These are phyloP conservation scores for Aplysina aerophoba DNA, from an alignment of 37 sponge, comb jelly and placozoan species.

Conservation along the genomic window DNA sequence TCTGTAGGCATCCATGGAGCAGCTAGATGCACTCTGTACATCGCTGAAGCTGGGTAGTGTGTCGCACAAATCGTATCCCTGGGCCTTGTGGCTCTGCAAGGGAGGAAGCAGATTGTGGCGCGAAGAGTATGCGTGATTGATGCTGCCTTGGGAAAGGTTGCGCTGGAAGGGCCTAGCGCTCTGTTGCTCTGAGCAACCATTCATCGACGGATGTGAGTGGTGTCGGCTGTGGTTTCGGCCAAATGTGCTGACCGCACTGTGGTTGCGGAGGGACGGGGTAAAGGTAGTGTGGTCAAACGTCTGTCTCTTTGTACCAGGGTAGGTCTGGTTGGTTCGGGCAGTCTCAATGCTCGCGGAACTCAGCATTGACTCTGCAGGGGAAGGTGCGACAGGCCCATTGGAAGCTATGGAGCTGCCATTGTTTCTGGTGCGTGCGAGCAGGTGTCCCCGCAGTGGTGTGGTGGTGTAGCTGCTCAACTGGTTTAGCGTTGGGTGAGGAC, in stretches of 20 bases:
- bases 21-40: neutral
- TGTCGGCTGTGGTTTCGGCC: neutral
- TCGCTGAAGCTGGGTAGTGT: conserved; percentile 9
- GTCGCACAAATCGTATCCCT: neutral
- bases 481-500: neutral
- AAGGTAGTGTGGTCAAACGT: neutral
- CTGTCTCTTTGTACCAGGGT: conserved; percentile 3
- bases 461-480: neutral
- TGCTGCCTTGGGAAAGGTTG: neutral
- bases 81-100: neutral
- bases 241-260: neutral
- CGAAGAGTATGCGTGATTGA: neutral
- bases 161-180: neutral
- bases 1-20: neutral
- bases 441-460: neutral
- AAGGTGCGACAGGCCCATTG: neutral
- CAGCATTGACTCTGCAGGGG: conserved; percentile 31
- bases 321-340: conserved; percentile 3
- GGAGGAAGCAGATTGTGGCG: conserved; percentile 2
- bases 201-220: neutral
- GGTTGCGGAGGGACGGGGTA: neutral
- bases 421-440: neutral
- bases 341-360: conserved; percentile 13
- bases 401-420: neutral
- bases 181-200: neutral